Evolutionary conservation across 2,113 vertebrate species (phyloP).

Genomic region (Forbesichthys papilliferus): DNA sequence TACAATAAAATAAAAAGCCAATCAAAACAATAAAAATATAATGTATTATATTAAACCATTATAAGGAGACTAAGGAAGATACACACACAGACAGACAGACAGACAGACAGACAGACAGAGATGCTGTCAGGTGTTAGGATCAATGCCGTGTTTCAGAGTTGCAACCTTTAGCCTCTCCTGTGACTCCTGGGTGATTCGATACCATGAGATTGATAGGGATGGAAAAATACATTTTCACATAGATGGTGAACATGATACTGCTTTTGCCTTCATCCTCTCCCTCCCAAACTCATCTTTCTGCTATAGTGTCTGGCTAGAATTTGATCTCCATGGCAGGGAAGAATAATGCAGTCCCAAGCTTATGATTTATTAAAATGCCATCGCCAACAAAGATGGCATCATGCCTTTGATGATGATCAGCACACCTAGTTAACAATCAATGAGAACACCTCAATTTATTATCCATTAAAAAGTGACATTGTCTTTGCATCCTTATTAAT

Average conservation of each 20-base stretch:
- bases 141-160: slow-evolving; percentile 75
- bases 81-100: slow-evolving; percentile 19
- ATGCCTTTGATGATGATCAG: slow-evolving; percentile 42
- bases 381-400: slow-evolving; percentile 45
- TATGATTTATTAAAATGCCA: slow-evolving; percentile 64
- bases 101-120: slow-evolving; percentile 25
- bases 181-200: slow-evolving; percentile 72
- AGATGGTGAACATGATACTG: slow-evolving; percentile 70
- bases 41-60: slow-evolving; percentile 3
- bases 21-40: background rate
- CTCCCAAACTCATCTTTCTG: slow-evolving; percentile 60
- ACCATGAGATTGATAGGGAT: slow-evolving; percentile 71
- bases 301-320: slow-evolving; percentile 47
- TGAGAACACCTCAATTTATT: slow-evolving; percentile 55
- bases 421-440: slow-evolving; percentile 57
- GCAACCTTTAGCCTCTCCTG: slow-evolving; percentile 78
- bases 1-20: background rate
- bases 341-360: slow-evolving; percentile 49
- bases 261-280: slow-evolving; percentile 46
- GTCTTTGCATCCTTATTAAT: slow-evolving; percentile 70
- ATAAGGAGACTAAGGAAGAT: slow-evolving; percentile 3
- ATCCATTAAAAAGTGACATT: slow-evolving; percentile 67
- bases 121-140: slow-evolving; percentile 77
- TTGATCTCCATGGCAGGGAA: slow-evolving; percentile 55
- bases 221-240: slow-evolving; percentile 72